phyloP scores from a whole-genome alignment of 2,888 invertebrate genomes.

The Galeopsomyia nigrocyanea region DNA sequence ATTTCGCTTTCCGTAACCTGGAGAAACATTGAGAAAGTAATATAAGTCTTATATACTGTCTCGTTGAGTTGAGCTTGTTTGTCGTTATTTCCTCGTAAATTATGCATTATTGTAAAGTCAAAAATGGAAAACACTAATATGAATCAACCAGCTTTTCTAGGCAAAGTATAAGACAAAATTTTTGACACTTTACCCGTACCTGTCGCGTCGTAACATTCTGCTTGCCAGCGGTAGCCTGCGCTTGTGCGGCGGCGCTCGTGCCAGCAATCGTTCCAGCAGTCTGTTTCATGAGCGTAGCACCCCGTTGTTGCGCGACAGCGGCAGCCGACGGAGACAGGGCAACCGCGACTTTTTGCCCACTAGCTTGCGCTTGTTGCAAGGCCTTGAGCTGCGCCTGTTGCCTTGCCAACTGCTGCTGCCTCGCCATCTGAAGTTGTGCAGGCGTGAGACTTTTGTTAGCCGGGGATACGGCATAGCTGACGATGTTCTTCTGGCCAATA shows the following conservation, averaged over 20 bases:
- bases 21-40: conserved; percentile 5
- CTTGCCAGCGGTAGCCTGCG: conserved; percentile 28
- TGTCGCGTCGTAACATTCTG: conserved; percentile 42
- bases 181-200: conserved; percentile 15
- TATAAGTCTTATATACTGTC: too few relatives aligned
- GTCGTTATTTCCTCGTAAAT: not conserved
- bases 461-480: conserved; percentile 71
- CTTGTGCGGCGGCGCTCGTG: conserved; percentile 46
- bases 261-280: conserved; percentile 36
- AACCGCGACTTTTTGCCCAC: conserved; percentile 66
- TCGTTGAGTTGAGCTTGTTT: too few relatives aligned
- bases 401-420: conserved; percentile 72
- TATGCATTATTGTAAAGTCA: too few relatives aligned
- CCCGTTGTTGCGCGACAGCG: conserved; percentile 60
- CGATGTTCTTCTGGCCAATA: conserved; percentile 61
- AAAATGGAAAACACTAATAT: not conserved
- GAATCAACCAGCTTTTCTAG: not conserved
- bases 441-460: conserved; percentile 71
- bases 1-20: conserved; percentile 73
- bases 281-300: conserved; percentile 62
- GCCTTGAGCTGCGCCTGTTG: conserved; percentile 62
- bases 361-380: conserved; percentile 59
- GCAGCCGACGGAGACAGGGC: conserved; percentile 63
- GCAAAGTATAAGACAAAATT: not conserved
- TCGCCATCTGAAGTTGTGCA: conserved; percentile 75